These are phyloP conservation scores for Zaprionus taronus DNA, from an alignment of 1,140 invertebrate genomes.

Conservation along the genomic window DNA sequence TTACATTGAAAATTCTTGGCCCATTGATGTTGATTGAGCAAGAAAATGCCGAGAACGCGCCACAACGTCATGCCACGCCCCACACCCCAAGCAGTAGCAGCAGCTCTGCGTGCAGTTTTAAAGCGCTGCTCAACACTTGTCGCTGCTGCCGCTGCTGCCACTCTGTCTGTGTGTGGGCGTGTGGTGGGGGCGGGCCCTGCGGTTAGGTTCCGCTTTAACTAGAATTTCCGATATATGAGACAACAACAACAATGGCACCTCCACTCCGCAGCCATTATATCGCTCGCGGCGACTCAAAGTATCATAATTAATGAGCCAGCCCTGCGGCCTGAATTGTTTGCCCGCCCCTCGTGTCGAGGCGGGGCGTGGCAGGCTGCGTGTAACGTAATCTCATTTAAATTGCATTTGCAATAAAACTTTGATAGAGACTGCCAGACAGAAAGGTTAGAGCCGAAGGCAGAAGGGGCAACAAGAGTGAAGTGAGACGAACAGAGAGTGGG, in stretches of 20 bases:
- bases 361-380: constrained; percentile 18
- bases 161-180: constrained; percentile 1
- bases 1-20: constrained; percentile 81
- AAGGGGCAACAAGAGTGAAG: neutral
- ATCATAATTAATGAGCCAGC: constrained; percentile 75
- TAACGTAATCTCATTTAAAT: constrained; percentile 62
- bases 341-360: constrained; percentile 14
- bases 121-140: constrained; percentile 65
- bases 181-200: constrained; percentile 30
- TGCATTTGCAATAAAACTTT: constrained; percentile 45
- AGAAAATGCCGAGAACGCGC: constrained; percentile 77
- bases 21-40: constrained; percentile 83
- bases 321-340: constrained; percentile 25
- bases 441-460: neutral
- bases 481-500: neutral
- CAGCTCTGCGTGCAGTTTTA: constrained; percentile 45
- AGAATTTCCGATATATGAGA: constrained; percentile 65
- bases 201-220: constrained; percentile 60
- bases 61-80: constrained; percentile 15
- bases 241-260: constrained; percentile 30
- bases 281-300: constrained; percentile 46
- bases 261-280: constrained; percentile 8
- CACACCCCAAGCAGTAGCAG: constrained; percentile 17
- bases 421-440: neutral
- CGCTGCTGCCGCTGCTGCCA: neutral